These are phyloP conservation scores for Scalopus aquaticus DNA, from an alignment of 2,113 vertebrate species.

Conservation along the genomic window DNA sequence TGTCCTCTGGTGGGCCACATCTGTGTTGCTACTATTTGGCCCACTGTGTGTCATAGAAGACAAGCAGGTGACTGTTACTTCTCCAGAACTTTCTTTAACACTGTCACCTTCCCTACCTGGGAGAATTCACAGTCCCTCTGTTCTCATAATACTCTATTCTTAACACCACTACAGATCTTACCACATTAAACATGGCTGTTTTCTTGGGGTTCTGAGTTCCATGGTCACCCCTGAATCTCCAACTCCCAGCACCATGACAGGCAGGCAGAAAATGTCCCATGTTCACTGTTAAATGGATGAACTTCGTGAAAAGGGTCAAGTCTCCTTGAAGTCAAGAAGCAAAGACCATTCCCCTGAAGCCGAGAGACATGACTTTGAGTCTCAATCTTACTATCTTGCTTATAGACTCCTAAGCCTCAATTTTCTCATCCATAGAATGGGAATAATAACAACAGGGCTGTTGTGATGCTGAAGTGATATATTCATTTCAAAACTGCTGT, in stretches of 20 bases:
- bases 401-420: not conserved
- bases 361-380: not conserved
- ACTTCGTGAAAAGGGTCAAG: not conserved
- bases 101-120: not conserved
- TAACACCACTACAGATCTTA: not conserved
- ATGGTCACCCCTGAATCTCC: not conserved
- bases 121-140: not conserved
- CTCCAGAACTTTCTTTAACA: constrained; percentile 34
- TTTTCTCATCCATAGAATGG: not conserved
- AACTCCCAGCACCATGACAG: not conserved
- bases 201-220: not conserved
- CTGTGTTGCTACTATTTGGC: not conserved
- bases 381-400: not conserved
- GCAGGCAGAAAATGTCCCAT: not conserved
- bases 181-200: not conserved
- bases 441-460: not conserved
- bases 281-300: not conserved
- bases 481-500: not conserved
- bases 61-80: not conserved
- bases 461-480: not conserved
- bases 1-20: not conserved
- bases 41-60: not conserved
- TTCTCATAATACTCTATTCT: not conserved
- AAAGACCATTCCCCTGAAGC: not conserved
- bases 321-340: not conserved